Evolutionary conservation across 2,888 invertebrate genomes (phyloP).

Genomic region (Pseudococcus jackbeardsleyi): DNA sequence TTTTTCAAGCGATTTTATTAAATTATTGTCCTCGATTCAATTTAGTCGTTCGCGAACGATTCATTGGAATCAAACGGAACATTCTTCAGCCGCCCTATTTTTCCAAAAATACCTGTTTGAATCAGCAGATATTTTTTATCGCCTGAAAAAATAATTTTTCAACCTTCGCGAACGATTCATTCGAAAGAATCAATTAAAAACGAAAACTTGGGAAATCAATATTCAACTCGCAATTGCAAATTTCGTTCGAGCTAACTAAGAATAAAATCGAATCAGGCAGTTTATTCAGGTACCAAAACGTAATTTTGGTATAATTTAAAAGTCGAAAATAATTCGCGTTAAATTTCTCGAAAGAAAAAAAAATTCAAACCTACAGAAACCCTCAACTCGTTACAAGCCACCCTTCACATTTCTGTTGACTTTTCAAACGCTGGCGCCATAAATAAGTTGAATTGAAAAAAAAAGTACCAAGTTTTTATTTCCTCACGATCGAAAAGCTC

Average conservation of each 20-base stretch:
- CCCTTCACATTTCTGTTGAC: not conserved
- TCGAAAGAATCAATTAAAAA: not conserved
- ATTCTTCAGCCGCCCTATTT: too few relatives aligned
- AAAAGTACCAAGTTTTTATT: not conserved
- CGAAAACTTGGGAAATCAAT: too few relatives aligned
- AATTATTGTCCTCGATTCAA: too few relatives aligned
- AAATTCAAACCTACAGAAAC: not conserved
- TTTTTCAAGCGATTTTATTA: too few relatives aligned
- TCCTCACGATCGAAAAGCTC: not conserved
- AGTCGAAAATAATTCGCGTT: not conserved
- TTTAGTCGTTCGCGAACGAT: not conserved
- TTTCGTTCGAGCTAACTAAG: not conserved
- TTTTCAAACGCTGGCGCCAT: not conserved
- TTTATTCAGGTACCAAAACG: not conserved
- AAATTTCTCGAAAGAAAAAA: not conserved
- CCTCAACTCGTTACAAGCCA: not conserved
- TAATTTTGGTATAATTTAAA: not conserved
- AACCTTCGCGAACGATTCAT: not conserved
- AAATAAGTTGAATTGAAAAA: slow-evolving; percentile 26
- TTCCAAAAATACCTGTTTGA: too few relatives aligned
- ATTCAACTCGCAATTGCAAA: too few relatives aligned
- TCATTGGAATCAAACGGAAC: not conserved
- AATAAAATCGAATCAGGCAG: not conserved
- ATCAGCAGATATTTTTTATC: too few relatives aligned
- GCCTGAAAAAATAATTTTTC: too few relatives aligned